phyloP scores from a whole-genome alignment of 2,888 invertebrate species.

The Nemapogon koenigi region DNA sequence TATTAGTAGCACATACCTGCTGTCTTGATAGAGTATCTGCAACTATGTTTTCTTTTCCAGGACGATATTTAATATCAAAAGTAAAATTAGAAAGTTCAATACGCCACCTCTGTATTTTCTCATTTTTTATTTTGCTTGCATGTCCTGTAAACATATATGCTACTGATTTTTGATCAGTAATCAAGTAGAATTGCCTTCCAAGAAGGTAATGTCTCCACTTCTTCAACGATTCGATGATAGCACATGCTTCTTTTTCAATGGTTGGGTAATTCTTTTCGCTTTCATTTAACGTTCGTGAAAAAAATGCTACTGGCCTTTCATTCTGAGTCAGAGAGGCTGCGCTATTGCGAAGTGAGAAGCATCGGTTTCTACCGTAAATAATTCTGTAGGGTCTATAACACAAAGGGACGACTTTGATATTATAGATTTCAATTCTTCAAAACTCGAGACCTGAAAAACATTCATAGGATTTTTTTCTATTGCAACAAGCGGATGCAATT shows the following conservation, averaged over 20 bases:
- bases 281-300: not conserved
- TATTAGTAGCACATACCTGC: too few relatives aligned
- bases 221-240: not conserved
- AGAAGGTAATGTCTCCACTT: not conserved
- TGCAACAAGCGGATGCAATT: slow-evolving; percentile 6
- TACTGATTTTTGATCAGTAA: not conserved
- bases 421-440: too few relatives aligned
- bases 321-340: not conserved
- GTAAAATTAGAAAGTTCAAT: not conserved
- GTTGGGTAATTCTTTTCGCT: too few relatives aligned
- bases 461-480: too few relatives aligned
- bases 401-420: not conserved
- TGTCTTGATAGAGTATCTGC: not conserved
- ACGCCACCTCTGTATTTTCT: not conserved
- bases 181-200: not conserved
- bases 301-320: not conserved
- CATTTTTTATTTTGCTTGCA: not conserved
- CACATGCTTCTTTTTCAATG: not conserved
- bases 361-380: not conserved
- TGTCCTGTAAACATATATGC: not conserved
- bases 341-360: not conserved
- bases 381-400: not conserved
- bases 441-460: too few relatives aligned
- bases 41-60: slow-evolving; percentile 8
- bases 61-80: not conserved